Evolutionary conservation across 2,888 invertebrate species (phyloP).

Genomic region (Corythucha ciliata): DNA sequence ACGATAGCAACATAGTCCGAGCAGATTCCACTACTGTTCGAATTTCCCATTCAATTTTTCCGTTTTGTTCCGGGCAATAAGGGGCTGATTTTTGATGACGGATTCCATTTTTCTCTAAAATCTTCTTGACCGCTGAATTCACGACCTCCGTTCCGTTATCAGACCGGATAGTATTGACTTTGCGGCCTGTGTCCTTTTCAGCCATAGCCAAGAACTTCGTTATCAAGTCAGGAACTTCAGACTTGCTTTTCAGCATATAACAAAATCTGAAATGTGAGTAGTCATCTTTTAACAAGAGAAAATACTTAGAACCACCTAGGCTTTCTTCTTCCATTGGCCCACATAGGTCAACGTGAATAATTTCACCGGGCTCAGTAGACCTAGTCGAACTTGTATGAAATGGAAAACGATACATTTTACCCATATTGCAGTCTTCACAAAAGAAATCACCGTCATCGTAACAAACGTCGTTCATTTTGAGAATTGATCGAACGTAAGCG

Average conservation of each 20-base stretch:
- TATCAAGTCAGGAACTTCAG: too few relatives aligned
- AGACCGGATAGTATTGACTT: slow-evolving; percentile 1
- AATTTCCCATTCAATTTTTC: slow-evolving; percentile 14
- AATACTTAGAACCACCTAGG: too few relatives aligned
- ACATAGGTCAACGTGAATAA: slow-evolving; percentile 14
- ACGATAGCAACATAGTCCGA: not conserved
- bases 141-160: slow-evolving; percentile 6
- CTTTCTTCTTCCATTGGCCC: slow-evolving; percentile 17
- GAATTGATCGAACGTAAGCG: too few relatives aligned
- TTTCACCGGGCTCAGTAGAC: slow-evolving; percentile 7
- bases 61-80: slow-evolving; percentile 15
- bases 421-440: slow-evolving; percentile 9
- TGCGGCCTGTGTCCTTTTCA: too few relatives aligned
- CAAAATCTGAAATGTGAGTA: too few relatives aligned
- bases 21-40: slow-evolving; percentile 7
- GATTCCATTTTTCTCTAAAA: not conserved
- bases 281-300: too few relatives aligned
- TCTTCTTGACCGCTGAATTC: not conserved
- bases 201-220: too few relatives aligned
- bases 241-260: too few relatives aligned
- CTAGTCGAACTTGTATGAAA: slow-evolving; percentile 12
- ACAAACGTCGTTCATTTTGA: too few relatives aligned
- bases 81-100: slow-evolving; percentile 13
- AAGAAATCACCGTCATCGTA: too few relatives aligned
- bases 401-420: slow-evolving; percentile 10